A percentile compares a stretch with the other conserved stretches of the same genome.
Conservation (phyloP, 2,888 invertebrate species). For the Euzophera pinguis region DNA sequence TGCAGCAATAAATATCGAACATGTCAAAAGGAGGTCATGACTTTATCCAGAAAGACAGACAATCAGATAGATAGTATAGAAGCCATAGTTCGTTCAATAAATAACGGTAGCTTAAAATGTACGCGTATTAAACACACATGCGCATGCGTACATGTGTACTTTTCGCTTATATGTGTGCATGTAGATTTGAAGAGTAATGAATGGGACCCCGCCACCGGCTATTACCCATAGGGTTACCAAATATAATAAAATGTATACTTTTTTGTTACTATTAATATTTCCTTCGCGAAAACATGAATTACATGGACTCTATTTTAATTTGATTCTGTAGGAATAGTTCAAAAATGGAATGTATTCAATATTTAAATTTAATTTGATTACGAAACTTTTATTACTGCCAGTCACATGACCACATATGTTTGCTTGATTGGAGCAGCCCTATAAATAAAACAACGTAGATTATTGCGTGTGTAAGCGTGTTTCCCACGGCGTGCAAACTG, state of each 20-base stretch:
- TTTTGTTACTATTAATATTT: not conserved
- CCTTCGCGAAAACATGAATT: not conserved
- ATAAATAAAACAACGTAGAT: slow-evolving; percentile 65
- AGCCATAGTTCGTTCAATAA: slow-evolving; percentile 46
- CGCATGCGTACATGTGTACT: slow-evolving; percentile 28
- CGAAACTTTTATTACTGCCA: slow-evolving; percentile 8
- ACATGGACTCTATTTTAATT: not conserved
- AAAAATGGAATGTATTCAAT: not conserved
- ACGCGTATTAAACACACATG: slow-evolving; percentile 30
- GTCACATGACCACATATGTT: slow-evolving; percentile 22
- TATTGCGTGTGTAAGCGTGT: slow-evolving; percentile 63
- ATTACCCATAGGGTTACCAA: slow-evolving; percentile 52
- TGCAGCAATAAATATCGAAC: slow-evolving; percentile 33
- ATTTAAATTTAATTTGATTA: slow-evolving; percentile 7
- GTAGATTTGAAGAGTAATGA: slow-evolving; percentile 38
- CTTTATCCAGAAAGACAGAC: slow-evolving; percentile 43
- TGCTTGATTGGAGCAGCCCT: slow-evolving; percentile 48
- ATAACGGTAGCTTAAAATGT: slow-evolving; percentile 56
- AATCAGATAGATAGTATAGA: slow-evolving; percentile 41
- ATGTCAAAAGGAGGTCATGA: slow-evolving; percentile 50
- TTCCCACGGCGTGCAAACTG: slow-evolving; percentile 78
- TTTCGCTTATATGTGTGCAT: too few relatives aligned
- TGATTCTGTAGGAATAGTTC: not conserved
- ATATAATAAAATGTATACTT: slow-evolving; percentile 15
- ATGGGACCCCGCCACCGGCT: slow-evolving; percentile 63